Evolutionary conservation across 1,140 invertebrate species (phyloP).

Genomic region (Aphaenogaster ashmeadi): DNA sequence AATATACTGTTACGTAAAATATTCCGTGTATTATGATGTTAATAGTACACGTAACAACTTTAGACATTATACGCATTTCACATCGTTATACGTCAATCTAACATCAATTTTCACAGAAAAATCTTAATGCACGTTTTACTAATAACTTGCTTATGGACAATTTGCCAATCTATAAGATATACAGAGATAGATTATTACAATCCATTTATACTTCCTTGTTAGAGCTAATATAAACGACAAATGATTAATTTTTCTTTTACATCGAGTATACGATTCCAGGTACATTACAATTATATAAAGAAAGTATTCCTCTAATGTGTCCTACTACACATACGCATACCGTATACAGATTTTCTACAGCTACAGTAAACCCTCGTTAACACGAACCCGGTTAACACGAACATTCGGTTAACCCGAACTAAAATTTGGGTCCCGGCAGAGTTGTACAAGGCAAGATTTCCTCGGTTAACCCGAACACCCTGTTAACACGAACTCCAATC

Average conservation of each 20-base stretch:
- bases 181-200: conserved; percentile 24
- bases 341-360: conserved; percentile 4
- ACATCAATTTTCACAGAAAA: conserved; percentile 20
- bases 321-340: neutral
- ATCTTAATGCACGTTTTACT: conserved; percentile 11
- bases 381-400: too few relatives aligned
- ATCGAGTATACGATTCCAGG: conserved; percentile 27
- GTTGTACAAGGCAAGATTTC: too few relatives aligned
- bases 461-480: too few relatives aligned
- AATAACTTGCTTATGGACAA: neutral
- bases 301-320: conserved; percentile 26
- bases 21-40: neutral
- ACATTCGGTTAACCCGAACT: too few relatives aligned
- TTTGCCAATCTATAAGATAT: conserved; percentile 1
- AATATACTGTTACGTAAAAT: conserved; percentile 3
- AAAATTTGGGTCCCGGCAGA: too few relatives aligned
- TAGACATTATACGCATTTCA: conserved; percentile 34
- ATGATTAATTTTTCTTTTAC: neutral
- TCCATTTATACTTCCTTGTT: conserved; percentile 10
- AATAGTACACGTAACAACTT: conserved; percentile 37
- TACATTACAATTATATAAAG: conserved; percentile 39
- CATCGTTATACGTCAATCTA: conserved; percentile 1
- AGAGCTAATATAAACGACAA: conserved; percentile 11
- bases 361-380: neutral
- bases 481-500: too few relatives aligned